phyloP scores from a whole-genome alignment of 2,888 invertebrate species.

The Drosophila atripex region DNA sequence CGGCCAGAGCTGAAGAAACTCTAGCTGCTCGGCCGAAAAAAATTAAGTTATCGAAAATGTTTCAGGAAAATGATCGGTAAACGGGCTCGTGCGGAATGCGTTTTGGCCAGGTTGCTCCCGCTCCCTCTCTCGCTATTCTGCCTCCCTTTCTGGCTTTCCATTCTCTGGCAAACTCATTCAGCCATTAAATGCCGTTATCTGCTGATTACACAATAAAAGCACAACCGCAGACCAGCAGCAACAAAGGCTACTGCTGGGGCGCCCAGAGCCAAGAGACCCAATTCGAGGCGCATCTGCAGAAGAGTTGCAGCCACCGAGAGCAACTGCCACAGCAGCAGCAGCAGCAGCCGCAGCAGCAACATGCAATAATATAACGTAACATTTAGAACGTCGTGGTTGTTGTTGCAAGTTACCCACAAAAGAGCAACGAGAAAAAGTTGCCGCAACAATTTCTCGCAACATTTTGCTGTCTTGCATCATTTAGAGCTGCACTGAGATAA shows the following conservation, averaged over 20 bases:
- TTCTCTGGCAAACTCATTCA: conserved; percentile 74
- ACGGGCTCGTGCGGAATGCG: conserved; percentile 69
- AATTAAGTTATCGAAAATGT: conserved; percentile 72
- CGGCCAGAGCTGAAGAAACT: conserved; percentile 38
- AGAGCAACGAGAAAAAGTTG: conserved; percentile 25
- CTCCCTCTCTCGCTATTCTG: conserved; percentile 19
- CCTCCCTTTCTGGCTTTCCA: conserved; percentile 12
- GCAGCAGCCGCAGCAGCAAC: conserved; percentile 38
- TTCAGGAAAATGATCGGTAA: conserved; percentile 30
- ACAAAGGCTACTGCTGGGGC: conserved; percentile 62
- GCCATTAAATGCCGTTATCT: conserved; percentile 83
- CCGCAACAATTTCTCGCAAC: conserved; percentile 51
- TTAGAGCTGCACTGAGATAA: conserved; percentile 22
- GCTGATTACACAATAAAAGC: conserved; percentile 82
- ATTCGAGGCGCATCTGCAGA: conserved; percentile 72
- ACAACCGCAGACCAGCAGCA: conserved; percentile 52
- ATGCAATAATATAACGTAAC: conserved; percentile 66
- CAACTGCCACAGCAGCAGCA: conserved; percentile 38
- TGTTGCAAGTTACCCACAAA: conserved; percentile 30
- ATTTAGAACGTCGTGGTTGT: conserved; percentile 73
- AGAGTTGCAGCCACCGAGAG: conserved; percentile 33
- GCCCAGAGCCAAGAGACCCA: conserved; percentile 71
- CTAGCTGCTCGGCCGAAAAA: conserved; percentile 41
- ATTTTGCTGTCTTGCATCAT: conserved; percentile 48
- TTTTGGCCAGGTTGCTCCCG: conserved; percentile 47